These are phyloP conservation scores for Drosophila subsilvestris DNA, from an alignment of 2,888 invertebrate species.

Conservation along the genomic window DNA sequence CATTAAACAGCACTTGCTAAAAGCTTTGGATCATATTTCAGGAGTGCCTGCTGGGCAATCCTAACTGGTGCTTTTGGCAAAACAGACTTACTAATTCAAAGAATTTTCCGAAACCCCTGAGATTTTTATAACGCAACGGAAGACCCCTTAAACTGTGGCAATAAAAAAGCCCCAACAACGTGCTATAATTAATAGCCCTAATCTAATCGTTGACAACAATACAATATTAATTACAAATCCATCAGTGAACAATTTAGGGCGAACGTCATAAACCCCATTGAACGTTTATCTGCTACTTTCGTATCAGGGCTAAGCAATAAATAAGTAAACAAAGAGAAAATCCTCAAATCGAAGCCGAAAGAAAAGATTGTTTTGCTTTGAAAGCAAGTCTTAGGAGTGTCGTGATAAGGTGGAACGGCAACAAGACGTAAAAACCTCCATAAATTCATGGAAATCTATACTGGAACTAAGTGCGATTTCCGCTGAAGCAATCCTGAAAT, in stretches of 20 bases:
- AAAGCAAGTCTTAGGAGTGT: background rate
- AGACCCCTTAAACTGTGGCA: background rate
- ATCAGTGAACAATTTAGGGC: conserved; percentile 58
- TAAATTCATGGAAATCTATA: background rate
- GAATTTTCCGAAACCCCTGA: conserved; percentile 33
- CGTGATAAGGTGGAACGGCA: conserved; percentile 11
- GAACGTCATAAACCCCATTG: conserved; percentile 54
- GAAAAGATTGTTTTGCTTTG: conserved; percentile 22
- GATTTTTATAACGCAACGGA: background rate
- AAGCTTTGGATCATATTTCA: too few relatives aligned
- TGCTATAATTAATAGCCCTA: conserved; percentile 23
- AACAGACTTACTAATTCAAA: conserved; percentile 12
- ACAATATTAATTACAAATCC: conserved; percentile 60
- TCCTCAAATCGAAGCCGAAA: conserved; percentile 2
- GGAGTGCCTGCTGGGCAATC: background rate
- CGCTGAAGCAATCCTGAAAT: conserved; percentile 22
- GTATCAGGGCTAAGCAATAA: conserved; percentile 31
- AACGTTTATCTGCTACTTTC: conserved; percentile 62
- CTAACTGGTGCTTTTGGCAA: conserved; percentile 21
- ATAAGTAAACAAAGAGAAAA: conserved; percentile 12
- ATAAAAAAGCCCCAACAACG: background rate
- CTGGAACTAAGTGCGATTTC: conserved; percentile 1
- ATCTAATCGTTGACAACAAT: conserved; percentile 52
- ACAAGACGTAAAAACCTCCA: background rate
- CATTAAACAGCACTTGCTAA: conserved; percentile 17